Percentiles rank a stretch among this genome's conserved stretches.
These are phyloP conservation scores for Rotaria socialis DNA, from an alignment of 2,888 invertebrate genomes.

Conservation along the genomic window DNA sequence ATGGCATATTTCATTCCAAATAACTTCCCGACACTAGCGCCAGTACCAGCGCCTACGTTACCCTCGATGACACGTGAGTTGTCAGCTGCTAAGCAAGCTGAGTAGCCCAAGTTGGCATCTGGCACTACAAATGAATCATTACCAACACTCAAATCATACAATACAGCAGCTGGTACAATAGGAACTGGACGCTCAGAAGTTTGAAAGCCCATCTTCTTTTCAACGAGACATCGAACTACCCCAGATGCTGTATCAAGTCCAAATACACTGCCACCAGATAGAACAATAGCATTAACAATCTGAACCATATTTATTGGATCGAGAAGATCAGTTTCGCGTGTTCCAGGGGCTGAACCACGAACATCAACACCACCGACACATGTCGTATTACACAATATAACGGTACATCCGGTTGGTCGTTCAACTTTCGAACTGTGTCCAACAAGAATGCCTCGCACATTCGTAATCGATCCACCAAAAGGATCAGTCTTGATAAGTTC, in stretches of 20 bases:
- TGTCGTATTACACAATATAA: conserved; percentile 5
- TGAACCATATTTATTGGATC: neutral
- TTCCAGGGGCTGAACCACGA: conserved; percentile 3
- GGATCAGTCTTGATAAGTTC: neutral
- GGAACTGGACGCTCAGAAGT: neutral
- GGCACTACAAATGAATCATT: neutral
- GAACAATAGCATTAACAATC: neutral
- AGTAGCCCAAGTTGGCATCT: neutral
- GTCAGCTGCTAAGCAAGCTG: neutral
- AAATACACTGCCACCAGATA: neutral
- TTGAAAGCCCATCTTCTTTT: neutral
- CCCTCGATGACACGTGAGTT: neutral
- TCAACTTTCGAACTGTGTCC: neutral
- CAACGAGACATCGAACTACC: neutral
- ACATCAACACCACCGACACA: conserved; percentile 9
- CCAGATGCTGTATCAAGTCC: conserved; percentile 2
- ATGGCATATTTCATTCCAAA: neutral
- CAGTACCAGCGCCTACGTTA: neutral
- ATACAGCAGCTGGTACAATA: neutral
- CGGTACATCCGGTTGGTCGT: neutral
- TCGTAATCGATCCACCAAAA: neutral
- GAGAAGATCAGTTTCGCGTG: neutral
- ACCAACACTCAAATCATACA: neutral
- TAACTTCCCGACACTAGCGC: neutral
- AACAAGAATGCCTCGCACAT: neutral